Evolutionary conservation across 2,888 invertebrate genomes (phyloP), one percentile per base, ranked within the genome.

Genomic region (Cancer borealis): DNA sequence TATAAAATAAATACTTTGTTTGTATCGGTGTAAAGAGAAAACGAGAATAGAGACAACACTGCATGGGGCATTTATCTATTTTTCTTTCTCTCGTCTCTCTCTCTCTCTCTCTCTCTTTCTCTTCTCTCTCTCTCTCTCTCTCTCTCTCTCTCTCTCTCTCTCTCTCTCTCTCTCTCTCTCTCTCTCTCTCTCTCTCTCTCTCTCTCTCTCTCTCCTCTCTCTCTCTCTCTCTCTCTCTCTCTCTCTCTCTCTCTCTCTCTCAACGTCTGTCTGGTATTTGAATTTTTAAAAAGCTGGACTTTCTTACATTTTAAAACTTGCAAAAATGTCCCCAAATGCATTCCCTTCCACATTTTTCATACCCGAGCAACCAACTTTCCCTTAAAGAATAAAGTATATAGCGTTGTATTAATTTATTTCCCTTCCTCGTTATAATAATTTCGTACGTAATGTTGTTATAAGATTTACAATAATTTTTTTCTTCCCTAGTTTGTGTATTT

Each of bases 81-180:
- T 60, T 21, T 73, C 21, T 26, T n/a, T 73, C 73, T 73, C 73
- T 73, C 73, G n/a, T 73, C 73, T 66, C 66, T 66, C 66, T 66
- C 66, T 66, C 66, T 66, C 66, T 66, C 66, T 66, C 66, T 66
- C 66, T 66, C 66, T 66, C 66, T 66, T n/a, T 66, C 66, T 66
- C 66, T 66, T n/a, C 66, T 66, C 66, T 66, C 66, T 66, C 66
- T 66, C 66, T 66, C 66, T 66, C 66, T 66, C 66, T 66, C 66
- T 66, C 66, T 66, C 66, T 66, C 66, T 66, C 66, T 66, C 66
- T 66, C 21, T 21, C 66, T 66, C 21, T 21, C 66, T 66, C 21
- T 66, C 66, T 21, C 66, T 66, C 66, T 66, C 66, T 66, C 66
- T 60, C 60, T 14, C 17, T 60, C 60, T 14, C 17, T 60, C 60